A percentile compares a stretch with the other conserved stretches of the same genome.
phyloP scores from a whole-genome alignment of 2,113 vertebrate species.

The Dasyprocta punctata region DNA sequence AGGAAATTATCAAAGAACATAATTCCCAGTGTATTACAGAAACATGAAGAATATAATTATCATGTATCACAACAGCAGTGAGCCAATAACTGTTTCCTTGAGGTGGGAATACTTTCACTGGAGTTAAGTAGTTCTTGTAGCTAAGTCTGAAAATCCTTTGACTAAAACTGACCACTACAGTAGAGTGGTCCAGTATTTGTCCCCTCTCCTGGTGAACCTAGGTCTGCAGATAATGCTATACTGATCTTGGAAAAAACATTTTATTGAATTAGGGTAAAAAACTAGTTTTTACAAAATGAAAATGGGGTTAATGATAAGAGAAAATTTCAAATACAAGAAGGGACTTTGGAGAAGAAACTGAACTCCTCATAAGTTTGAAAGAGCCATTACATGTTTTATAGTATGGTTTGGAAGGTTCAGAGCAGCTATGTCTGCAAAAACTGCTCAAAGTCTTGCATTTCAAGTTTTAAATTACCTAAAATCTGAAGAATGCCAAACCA shows the following conservation, averaged over 20 bases:
- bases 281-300: background rate
- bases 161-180: background rate
- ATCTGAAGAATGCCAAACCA: conserved; percentile 2
- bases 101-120: background rate
- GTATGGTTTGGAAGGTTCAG: background rate
- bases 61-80: background rate
- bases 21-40: background rate
- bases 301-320: background rate
- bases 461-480: background rate
- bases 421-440: conserved; percentile 1
- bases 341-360: background rate
- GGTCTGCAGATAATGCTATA: background rate
- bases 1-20: background rate
- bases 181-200: background rate
- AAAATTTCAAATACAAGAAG: conserved; percentile 4
- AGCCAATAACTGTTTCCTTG: background rate
- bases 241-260: background rate
- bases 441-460: background rate
- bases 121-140: background rate
- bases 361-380: background rate
- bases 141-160: background rate
- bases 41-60: background rate
- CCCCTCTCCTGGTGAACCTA: background rate
- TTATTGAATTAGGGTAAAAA: conserved; percentile 5
- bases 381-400: background rate